phyloP scores from a whole-genome alignment of 2,797 vertebrate species.

The Pseudopleuronectes americanus region DNA sequence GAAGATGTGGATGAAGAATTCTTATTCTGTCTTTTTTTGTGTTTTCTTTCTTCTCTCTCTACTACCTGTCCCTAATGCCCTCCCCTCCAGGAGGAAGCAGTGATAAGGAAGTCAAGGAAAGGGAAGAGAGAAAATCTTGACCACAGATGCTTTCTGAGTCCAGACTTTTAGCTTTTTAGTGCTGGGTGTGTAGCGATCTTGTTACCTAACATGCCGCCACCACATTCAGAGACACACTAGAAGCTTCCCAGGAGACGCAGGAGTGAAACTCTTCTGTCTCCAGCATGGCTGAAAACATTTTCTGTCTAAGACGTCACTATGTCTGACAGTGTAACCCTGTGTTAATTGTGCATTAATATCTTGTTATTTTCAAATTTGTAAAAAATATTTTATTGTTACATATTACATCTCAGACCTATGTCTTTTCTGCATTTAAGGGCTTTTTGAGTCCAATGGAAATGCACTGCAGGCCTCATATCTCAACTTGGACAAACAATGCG shows the following conservation, averaged over 20 bases:
- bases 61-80: slow-evolving; percentile 40
- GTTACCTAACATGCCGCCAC: slow-evolving; percentile 86
- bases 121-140: slow-evolving; percentile 72
- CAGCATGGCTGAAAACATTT: slow-evolving; percentile 74
- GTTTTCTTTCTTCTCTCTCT: not conserved
- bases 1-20: slow-evolving; percentile 2
- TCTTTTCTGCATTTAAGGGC: no score
- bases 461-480: no score
- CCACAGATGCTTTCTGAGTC: slow-evolving; percentile 85
- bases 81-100: slow-evolving; percentile 73
- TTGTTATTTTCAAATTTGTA: no score
- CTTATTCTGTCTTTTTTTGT: no score
- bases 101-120: slow-evolving; percentile 78
- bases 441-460: no score
- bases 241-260: slow-evolving; percentile 85
- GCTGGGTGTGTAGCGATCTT: slow-evolving; percentile 82
- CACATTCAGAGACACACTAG: slow-evolving; percentile 84
- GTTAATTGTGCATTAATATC: no score
- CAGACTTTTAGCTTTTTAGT: slow-evolving; percentile 87
- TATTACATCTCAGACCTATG: no score
- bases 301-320: slow-evolving; percentile 84
- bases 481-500: no score
- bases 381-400: no score
- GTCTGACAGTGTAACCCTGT: slow-evolving; percentile 68
- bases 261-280: slow-evolving; percentile 85